Percentiles rank a stretch among this genome's conserved stretches.
These are phyloP conservation scores for Pseudobourletiella spinata DNA, from an alignment of 1,140 invertebrate species.

Conservation along the genomic window DNA sequence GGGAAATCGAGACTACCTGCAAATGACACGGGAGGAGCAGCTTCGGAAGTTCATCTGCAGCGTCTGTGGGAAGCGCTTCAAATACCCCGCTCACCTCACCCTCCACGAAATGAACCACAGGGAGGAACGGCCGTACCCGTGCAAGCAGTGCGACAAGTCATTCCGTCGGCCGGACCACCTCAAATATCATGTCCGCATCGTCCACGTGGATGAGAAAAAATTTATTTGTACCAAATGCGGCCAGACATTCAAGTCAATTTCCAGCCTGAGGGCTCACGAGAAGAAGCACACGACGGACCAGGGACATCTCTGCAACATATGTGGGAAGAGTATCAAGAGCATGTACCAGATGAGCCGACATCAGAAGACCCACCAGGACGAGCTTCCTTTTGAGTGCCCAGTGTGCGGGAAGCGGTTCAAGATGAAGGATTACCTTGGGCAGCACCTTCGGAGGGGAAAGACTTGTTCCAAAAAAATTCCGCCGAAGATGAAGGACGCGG, in stretches of 20 bases:
- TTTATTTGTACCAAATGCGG: neutral
- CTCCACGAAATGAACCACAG: neutral
- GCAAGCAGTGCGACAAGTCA: neutral
- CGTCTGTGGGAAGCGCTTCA: neutral
- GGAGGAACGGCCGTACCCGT: neutral
- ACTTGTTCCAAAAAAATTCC: neutral
- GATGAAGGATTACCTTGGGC: conserved; percentile 1
- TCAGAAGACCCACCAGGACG: conserved; percentile 1
- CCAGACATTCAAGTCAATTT: neutral
- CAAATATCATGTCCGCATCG: neutral
- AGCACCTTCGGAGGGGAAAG: neutral
- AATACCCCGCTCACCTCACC: neutral
- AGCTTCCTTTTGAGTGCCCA: conserved; percentile 1
- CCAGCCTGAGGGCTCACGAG: neutral
- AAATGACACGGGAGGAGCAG: neutral
- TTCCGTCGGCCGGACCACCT: neutral
- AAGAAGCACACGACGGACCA: neutral
- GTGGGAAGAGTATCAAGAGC: neutral
- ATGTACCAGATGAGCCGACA: neutral
- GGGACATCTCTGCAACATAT: neutral
- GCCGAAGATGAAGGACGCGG: neutral
- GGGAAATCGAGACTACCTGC: neutral
- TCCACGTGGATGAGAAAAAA: neutral
- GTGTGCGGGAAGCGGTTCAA: neutral
- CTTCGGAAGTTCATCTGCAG: neutral